Base-by-base conservation (phyloP, 2,113 vertebrate species). In the Albula glossodonta region DNA sequence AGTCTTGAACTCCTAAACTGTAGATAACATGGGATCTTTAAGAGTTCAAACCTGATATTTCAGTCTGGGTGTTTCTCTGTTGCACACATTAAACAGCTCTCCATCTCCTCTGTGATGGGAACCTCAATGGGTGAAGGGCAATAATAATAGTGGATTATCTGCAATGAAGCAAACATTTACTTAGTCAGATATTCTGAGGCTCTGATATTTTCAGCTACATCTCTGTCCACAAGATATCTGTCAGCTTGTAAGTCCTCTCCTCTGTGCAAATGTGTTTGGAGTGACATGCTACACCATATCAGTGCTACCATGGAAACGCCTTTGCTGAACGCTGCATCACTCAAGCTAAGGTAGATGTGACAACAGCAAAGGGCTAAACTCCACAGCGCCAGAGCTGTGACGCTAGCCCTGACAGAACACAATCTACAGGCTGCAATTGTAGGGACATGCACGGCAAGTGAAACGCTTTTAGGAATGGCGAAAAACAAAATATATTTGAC, bases 271-370 rank as follows among this genome's bases (percentile, higher is more conserved):
- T 12, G 53, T 12, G 53, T 56, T 74, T 74, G 51, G 70, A 53
- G 83, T 78, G 83, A 84, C 83, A 84, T 84, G 25, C 50, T 51
- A 50, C 51, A 50, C 79, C 12, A 49, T 51, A 80, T 49, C 70
- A 22, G 49, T 78, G 83, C 83, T 84, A 70, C 66, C 70, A 84
- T 84, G 83, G 83, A 84, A 84, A 84, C 83, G 25, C 66, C 63
- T 70, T 48, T 84, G 49, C n/a, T 31, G 70, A 74, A 74, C 31
- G 31, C n/a, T 10, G 70, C 70, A 74, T 31, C n/a, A n/a, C 70
- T 74, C n/a, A 7, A 74, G 70, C 70, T 74, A 25, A 9, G 22
- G 22, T 9, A 74, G 70, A 74, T 31, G 70, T 74, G 22, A 25
- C 22, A 74, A 31, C 25, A 31, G 63, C 22, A n/a, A n/a, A 19